phyloP scores from a whole-genome alignment of 92 coral and sea anemone species.

The Heteractis magnifica region DNA sequence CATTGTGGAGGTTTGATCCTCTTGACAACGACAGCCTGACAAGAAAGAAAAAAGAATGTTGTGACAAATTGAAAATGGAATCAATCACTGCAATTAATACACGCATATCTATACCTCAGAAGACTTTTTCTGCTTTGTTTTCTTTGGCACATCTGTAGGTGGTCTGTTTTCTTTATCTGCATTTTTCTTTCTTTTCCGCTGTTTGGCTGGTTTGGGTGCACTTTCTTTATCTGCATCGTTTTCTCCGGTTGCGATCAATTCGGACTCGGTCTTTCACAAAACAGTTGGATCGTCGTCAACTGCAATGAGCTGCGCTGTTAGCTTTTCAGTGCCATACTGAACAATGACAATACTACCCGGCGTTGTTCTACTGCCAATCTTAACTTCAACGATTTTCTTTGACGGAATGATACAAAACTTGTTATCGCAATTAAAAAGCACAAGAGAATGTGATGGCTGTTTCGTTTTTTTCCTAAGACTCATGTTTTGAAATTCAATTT shows the following conservation, averaged over 20 bases:
- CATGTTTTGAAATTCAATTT: constrained; percentile 5
- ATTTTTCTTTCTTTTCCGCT: constrained; percentile 2
- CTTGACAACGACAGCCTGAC: constrained; percentile 7
- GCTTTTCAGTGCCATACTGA: background rate
- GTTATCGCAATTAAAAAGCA: constrained; percentile 12
- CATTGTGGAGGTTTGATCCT: background rate
- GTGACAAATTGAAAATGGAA: background rate
- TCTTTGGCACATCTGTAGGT: constrained; percentile 3
- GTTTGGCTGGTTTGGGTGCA: background rate
- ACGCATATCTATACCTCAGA: background rate
- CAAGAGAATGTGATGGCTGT: constrained; percentile 14
- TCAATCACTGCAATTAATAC: background rate
- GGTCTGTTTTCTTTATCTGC: background rate
- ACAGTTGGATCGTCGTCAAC: constrained; percentile 4
- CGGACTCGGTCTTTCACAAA: constrained; percentile 2
- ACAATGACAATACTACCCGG: constrained; percentile 7
- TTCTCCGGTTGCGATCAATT: constrained; percentile 1
- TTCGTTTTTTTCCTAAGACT: constrained; percentile 8
- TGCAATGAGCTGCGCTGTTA: background rate
- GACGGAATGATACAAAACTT: constrained; percentile 20
- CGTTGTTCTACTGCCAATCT: background rate
- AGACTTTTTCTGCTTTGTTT: constrained; percentile 1
- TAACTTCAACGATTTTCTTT: constrained; percentile 1
- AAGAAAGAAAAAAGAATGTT: background rate
- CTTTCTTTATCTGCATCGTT: background rate